phyloP scores from a whole-genome alignment of 2,888 invertebrate genomes.

The Melanotus villosus region DNA sequence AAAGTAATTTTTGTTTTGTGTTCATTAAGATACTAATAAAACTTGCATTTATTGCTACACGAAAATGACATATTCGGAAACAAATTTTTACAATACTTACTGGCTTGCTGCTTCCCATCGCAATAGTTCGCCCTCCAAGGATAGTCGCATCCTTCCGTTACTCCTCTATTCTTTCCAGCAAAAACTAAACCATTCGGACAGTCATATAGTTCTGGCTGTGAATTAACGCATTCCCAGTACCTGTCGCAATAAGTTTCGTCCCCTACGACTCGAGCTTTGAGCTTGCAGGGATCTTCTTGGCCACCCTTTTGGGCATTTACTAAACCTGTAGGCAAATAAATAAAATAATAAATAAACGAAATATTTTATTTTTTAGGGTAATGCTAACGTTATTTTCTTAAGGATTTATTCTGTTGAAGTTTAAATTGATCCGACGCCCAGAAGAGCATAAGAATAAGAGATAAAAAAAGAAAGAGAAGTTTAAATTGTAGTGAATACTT shows the following conservation, averaged over 20 bases:
- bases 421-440: too few relatives aligned
- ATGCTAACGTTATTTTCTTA: too few relatives aligned
- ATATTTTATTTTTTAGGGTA: too few relatives aligned
- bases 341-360: too few relatives aligned
- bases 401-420: too few relatives aligned
- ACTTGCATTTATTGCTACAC: too few relatives aligned
- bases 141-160: constrained; percentile 91
- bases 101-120: constrained; percentile 84
- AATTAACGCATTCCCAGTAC: constrained; percentile 90
- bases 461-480: too few relatives aligned
- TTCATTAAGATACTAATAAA: background rate
- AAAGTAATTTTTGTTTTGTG: constrained; percentile 47
- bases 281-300: constrained; percentile 87
- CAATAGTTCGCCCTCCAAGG: constrained; percentile 92
- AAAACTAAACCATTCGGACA: constrained; percentile 93
- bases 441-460: too few relatives aligned
- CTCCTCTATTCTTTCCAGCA: constrained; percentile 89
- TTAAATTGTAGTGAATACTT: too few relatives aligned
- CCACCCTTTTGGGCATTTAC: constrained; percentile 60
- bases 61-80: too few relatives aligned
- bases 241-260: constrained; percentile 87
- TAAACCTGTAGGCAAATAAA: constrained; percentile 53
- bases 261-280: constrained; percentile 80
- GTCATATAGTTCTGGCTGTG: constrained; percentile 87
- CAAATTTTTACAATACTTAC: constrained; percentile 66